These are phyloP conservation scores for Euwallacea fornicatus DNA, from an alignment of 1,140 invertebrate genomes.

Conservation along the genomic window DNA sequence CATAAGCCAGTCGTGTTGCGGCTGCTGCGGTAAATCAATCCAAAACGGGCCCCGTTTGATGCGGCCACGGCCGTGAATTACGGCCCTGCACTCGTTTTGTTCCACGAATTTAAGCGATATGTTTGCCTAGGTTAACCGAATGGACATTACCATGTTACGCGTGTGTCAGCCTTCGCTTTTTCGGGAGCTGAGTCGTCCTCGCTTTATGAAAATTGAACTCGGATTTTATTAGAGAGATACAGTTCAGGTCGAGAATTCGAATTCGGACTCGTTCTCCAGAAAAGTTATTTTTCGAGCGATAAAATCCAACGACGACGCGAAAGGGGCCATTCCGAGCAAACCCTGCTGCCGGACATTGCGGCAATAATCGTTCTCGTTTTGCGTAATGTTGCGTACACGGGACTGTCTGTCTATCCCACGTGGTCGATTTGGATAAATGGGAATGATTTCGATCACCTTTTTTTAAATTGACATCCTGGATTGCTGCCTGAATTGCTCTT, in stretches of 20 bases:
- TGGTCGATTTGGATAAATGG: conserved; percentile 30
- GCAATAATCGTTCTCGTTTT: conserved; percentile 32
- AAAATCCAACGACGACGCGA: conserved; percentile 28
- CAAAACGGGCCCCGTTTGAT: conserved; percentile 50
- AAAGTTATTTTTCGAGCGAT: conserved; percentile 27
- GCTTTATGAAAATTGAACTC: no score
- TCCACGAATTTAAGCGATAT: conserved; percentile 33
- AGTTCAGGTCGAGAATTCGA: background rate
- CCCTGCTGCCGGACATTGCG: conserved; percentile 33
- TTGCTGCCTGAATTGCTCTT: no score
- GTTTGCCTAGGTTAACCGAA: conserved; percentile 20
- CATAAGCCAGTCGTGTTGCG: conserved; percentile 38
- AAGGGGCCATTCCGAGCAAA: conserved; percentile 25
- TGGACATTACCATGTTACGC: conserved; percentile 18
- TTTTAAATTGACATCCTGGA: no score
- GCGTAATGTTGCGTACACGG: conserved; percentile 35
- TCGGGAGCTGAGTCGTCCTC: background rate
- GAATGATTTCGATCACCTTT: conserved; percentile 14
- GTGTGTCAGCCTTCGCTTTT: conserved; percentile 11
- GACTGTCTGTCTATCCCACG: conserved; percentile 31
- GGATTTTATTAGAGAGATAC: no score
- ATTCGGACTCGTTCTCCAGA: conserved; percentile 14
- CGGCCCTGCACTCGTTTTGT: conserved; percentile 31
- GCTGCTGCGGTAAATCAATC: conserved; percentile 50
- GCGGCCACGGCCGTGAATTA: conserved; percentile 40